phyloP scores from a whole-genome alignment of 2,888 invertebrate genomes.

The Rhyacophila evoluta region DNA sequence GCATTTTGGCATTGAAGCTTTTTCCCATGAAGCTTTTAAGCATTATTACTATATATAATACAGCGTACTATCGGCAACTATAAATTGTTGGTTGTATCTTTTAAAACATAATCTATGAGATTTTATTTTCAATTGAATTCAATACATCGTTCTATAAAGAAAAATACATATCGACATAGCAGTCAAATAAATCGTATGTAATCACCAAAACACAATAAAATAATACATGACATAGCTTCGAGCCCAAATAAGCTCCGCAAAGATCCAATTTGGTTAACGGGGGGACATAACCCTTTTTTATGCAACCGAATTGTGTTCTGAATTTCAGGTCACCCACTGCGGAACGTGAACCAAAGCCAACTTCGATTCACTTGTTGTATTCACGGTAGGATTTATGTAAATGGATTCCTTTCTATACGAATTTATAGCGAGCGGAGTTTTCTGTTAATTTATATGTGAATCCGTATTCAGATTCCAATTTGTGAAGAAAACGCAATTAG shows the following conservation, averaged over 20 bases:
- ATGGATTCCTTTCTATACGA: background rate
- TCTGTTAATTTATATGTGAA: slow-evolving; percentile 22
- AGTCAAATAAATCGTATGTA: too few relatives aligned
- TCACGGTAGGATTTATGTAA: background rate
- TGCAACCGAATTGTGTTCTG: background rate
- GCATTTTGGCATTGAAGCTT: too few relatives aligned
- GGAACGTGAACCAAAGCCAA: slow-evolving; percentile 1
- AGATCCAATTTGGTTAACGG: background rate
- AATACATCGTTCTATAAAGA: too few relatives aligned
- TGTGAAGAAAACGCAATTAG: background rate
- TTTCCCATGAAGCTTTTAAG: too few relatives aligned
- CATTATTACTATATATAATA: too few relatives aligned
- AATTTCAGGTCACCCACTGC: background rate
- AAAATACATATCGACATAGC: too few relatives aligned
- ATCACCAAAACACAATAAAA: too few relatives aligned
- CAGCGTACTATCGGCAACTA: too few relatives aligned
- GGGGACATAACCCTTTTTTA: slow-evolving; percentile 8
- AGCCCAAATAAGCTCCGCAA: background rate
- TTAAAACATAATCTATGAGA: too few relatives aligned
- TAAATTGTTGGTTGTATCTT: too few relatives aligned
- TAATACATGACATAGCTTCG: too few relatives aligned
- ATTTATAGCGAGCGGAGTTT: background rate
- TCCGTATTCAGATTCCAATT: background rate
- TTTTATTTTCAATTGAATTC: too few relatives aligned
- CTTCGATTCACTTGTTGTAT: background rate